Conservation (phyloP, 2,113 vertebrate species). For the Hippoglossus stenolepis region DNA sequence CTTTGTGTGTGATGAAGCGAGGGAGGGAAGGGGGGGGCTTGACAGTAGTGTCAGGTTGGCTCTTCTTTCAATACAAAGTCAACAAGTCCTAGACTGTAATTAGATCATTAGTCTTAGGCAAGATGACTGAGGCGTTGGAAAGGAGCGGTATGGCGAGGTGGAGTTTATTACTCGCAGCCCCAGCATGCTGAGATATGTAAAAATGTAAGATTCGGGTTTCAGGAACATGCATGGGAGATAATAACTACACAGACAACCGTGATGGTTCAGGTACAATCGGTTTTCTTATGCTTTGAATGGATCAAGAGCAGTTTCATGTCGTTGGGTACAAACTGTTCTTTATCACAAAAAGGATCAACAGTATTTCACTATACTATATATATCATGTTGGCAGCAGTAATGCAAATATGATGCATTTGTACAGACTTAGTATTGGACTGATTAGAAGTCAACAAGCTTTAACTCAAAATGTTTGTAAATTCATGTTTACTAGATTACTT, state of each 20-base stretch:
- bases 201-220: constrained; percentile 40
- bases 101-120: constrained; percentile 77
- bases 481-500: background rate
- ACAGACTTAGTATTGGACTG: background rate
- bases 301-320: background rate
- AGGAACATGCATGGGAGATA: constrained; percentile 24
- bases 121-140: constrained; percentile 45
- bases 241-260: constrained; percentile 1
- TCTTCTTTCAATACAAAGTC: constrained; percentile 70
- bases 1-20: constrained; percentile 6
- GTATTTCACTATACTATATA: background rate
- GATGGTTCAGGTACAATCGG: background rate
- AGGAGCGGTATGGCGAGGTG: constrained; percentile 46
- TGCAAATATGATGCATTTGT: background rate
- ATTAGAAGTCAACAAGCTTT: too few species aligned
- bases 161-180: constrained; percentile 49
- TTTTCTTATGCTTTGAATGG: constrained; percentile 5
- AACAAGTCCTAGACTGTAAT: constrained; percentile 82
- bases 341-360: background rate
- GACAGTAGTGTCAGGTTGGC: constrained; percentile 66
- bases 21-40: constrained; percentile 12
- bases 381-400: too few species aligned
- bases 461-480: background rate
- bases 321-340: background rate
- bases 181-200: constrained; percentile 46